Conservation (phyloP, 1,140 invertebrate species). For the Theocolax elegans region DNA sequence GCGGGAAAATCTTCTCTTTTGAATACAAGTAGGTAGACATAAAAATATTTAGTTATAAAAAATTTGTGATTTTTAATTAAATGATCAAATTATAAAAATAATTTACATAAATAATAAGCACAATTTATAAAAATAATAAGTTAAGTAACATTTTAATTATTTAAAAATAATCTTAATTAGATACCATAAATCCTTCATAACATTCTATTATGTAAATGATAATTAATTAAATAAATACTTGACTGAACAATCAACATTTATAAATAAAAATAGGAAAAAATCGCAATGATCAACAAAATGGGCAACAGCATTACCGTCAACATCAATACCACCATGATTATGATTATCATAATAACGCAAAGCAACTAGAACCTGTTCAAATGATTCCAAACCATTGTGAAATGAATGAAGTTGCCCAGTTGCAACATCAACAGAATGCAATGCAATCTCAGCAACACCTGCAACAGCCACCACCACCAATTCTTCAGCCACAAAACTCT, state of each 20-base stretch:
- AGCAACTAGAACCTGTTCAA: background rate
- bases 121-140: too few relatives aligned
- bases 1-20: background rate
- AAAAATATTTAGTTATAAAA: too few relatives aligned
- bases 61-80: too few relatives aligned
- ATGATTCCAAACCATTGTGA: constrained; percentile 13
- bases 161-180: too few relatives aligned
- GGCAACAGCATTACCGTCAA: constrained; percentile 13
- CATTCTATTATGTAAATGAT: too few relatives aligned
- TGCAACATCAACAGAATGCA: constrained; percentile 17
- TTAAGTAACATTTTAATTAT: too few relatives aligned
- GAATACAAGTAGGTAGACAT: too few relatives aligned
- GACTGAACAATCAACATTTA: too few relatives aligned
- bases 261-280: constrained; percentile 36
- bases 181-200: too few relatives aligned
- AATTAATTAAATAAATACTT: too few relatives aligned
- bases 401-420: constrained; percentile 11
- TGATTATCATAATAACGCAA: constrained; percentile 18
- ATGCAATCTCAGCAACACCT: constrained; percentile 14
- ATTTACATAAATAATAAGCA: too few relatives aligned
- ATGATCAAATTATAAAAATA: too few relatives aligned
- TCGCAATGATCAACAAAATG: constrained; percentile 28
- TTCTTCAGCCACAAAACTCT: constrained; percentile 17
- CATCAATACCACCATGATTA: constrained; percentile 15
- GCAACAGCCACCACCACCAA: constrained; percentile 15